phyloP scores from a whole-genome alignment of 2,888 invertebrate species.

The Drosophila acutilabella region DNA sequence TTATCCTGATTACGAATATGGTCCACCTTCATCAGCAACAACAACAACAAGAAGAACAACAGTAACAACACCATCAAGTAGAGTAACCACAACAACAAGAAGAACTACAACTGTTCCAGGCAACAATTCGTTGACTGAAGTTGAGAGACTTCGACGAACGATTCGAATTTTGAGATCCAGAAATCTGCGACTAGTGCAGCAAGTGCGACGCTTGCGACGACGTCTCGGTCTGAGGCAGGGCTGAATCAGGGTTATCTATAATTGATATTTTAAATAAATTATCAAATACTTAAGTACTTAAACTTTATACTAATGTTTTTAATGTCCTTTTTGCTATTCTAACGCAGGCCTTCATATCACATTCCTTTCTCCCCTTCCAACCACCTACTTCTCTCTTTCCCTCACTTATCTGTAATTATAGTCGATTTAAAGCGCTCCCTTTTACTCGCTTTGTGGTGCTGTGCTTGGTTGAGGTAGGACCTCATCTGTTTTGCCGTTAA shows the following conservation, averaged over 20 bases:
- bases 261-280: too few relatives aligned
- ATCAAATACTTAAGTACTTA: too few relatives aligned
- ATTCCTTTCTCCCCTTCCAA: too few relatives aligned
- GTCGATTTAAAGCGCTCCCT: not conserved
- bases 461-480: slow-evolving; percentile 27
- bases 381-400: too few relatives aligned
- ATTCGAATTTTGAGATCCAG: not conserved
- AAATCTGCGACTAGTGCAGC: not conserved
- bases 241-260: not conserved
- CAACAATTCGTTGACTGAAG: too few relatives aligned
- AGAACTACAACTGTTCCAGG: not conserved
- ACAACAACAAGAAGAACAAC: not conserved
- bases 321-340: too few relatives aligned
- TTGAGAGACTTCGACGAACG: not conserved
- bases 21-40: not conserved
- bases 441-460: not conserved
- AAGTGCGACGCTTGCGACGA: not conserved
- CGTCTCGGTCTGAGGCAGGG: not conserved
- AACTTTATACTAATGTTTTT: too few relatives aligned
- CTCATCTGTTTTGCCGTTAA: slow-evolving; percentile 4
- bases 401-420: not conserved
- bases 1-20: not conserved
- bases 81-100: not conserved
- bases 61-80: not conserved
- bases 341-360: too few relatives aligned